A percentile compares a stretch with the other conserved stretches of the same genome.
Evolutionary conservation across 2,797 vertebrate species (phyloP).

Genomic region (Mionectes olivaceus): DNA sequence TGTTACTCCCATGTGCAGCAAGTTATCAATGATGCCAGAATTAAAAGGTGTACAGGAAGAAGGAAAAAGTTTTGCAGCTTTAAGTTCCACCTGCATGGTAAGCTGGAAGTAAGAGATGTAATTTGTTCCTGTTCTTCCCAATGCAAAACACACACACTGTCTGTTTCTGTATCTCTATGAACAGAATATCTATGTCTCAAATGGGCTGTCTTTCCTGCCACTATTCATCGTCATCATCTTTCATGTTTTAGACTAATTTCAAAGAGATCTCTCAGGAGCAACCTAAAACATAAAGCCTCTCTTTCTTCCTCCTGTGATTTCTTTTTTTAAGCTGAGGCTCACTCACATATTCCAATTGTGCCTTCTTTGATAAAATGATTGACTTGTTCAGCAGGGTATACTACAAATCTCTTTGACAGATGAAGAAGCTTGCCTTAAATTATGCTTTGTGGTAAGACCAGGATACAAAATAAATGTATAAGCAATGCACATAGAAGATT

Average conservation of each 20-base stretch:
- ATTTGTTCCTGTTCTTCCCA: neutral
- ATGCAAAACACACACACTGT: neutral
- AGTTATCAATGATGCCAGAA: neutral
- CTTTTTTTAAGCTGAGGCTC: neutral
- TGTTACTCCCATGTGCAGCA: neutral
- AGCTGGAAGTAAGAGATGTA: neutral
- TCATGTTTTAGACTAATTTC: neutral
- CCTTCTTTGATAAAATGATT: neutral
- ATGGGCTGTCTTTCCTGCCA: neutral
- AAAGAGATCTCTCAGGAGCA: neutral
- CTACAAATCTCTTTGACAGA: neutral
- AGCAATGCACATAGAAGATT: neutral
- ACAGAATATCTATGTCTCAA: neutral
- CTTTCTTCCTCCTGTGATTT: neutral
- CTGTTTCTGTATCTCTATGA: neutral
- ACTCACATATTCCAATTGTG: neutral
- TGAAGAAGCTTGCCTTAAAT: neutral
- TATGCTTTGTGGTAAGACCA: neutral
- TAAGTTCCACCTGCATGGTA: neutral
- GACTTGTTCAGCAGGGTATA: neutral
- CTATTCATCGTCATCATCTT: neutral
- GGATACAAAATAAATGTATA: neutral
- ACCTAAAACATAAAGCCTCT: neutral
- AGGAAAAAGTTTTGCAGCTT: neutral
- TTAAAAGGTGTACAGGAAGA: neutral